Evolutionary conservation across 2,797 vertebrate species (phyloP), one percentile per base, ranked within the genome.

Genomic region (Coregonus ussuriensis): DNA sequence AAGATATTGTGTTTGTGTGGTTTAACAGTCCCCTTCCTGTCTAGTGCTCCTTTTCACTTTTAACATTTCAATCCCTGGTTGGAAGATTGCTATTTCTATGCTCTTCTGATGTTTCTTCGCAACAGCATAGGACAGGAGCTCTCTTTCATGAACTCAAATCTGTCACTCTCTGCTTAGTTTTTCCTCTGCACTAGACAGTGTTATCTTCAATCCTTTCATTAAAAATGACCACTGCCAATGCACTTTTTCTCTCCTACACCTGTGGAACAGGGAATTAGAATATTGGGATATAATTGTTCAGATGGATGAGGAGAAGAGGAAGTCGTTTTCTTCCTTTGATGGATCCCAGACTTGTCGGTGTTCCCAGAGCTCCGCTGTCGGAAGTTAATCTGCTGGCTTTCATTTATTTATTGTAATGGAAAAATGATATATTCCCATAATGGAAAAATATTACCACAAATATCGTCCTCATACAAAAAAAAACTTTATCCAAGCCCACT

Each of bases 31-130:
- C 37, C n/a, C 2, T 4, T 70, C 35, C 72, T 68, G 74, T 80
- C 76, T 65, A 59, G 62, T 47, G 76, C 47, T 74, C 75, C 18
- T 9, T 66, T 65, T 65, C 66, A 66, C 29, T 52, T 76, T 72
- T 72, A 0, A 62, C 62, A 29, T 79, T 82, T 81, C 77, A 66
- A 21, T 74, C 74, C 62, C 67, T 14, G 56, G 68, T 59, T 37
- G 69, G 79, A 54, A 75, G 82, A 83, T 79, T 74, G 35, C 51
- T 78, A 74, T 89, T 81, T 77, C 81, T 82, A 73, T 72, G 74
- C 4, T 35, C 14, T 1, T 80, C 71, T 83, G 83, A 81, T 59
- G 73, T 68, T 13, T 33, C 31, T 33, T 33, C 31, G 31, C 31
- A 33, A 3, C 31, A 74, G 81, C 76, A 65, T 77, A 75, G 9